Evolutionary conservation across 2,888 invertebrate species (phyloP).

Genomic region (Aphidoletes aphidimyza): DNA sequence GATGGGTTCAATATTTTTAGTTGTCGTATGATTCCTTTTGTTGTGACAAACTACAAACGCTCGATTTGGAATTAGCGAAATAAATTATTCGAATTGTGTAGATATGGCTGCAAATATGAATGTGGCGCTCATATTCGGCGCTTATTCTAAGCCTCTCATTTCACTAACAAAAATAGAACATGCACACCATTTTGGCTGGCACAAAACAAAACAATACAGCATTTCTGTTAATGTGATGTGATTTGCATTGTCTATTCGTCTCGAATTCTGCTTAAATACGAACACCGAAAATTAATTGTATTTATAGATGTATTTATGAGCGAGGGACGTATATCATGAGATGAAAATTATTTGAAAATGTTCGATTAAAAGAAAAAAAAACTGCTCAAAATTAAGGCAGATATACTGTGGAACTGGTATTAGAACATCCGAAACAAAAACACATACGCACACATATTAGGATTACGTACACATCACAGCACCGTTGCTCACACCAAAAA

Average conservation of each 20-base stretch:
- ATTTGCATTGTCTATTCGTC: background rate
- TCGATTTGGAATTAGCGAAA: slow-evolving; percentile 21
- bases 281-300: too few species aligned
- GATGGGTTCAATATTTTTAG: background rate
- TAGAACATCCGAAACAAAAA: background rate
- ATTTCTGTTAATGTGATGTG: background rate
- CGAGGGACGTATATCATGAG: slow-evolving; percentile 1
- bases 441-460: too few species aligned
- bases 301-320: slow-evolving; percentile 2
- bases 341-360: background rate
- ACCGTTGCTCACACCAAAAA: background rate
- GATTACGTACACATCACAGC: too few species aligned
- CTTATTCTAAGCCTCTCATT: background rate
- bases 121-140: background rate
- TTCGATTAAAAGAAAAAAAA: background rate
- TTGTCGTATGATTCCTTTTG: background rate
- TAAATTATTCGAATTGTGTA: slow-evolving; percentile 27
- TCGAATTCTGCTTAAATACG: too few species aligned
- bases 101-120: background rate
- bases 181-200: background rate
- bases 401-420: too few species aligned
- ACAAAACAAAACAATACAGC: too few species aligned
- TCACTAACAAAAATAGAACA: background rate
- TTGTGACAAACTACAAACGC: background rate
- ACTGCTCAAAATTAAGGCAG: too few species aligned